phyloP scores from a whole-genome alignment of 1,140 invertebrate genomes.

The Papilio polyxenes region DNA sequence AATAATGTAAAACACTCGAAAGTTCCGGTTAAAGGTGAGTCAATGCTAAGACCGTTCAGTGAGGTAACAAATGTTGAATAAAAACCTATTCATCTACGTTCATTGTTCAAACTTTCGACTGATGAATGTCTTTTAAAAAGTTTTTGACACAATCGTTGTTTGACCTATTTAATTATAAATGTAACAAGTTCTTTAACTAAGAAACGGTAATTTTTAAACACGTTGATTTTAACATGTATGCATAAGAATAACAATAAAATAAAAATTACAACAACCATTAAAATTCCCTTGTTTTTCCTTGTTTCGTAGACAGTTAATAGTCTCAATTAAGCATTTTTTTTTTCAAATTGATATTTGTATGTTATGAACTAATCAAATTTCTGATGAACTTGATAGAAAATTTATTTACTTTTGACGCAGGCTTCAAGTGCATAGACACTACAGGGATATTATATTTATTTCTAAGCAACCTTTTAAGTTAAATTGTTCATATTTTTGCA shows the following conservation, averaged over 20 bases:
- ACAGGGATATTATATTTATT: background rate
- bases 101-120: conserved; percentile 21
- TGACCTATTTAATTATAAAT: conserved; percentile 2
- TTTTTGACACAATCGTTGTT: conserved; percentile 21
- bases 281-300: too few relatives aligned
- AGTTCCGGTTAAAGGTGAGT: conserved; percentile 20
- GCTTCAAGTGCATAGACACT: too few relatives aligned
- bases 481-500: background rate
- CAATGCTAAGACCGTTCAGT: conserved; percentile 12
- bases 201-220: background rate
- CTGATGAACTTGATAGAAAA: too few relatives aligned
- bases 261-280: background rate
- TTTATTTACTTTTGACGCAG: too few relatives aligned
- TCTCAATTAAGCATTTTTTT: too few relatives aligned
- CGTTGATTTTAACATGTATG: background rate
- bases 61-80: conserved; percentile 23
- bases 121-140: conserved; percentile 16
- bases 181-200: background rate
- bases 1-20: background rate
- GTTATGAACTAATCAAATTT: too few relatives aligned
- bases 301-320: too few relatives aligned
- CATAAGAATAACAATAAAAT: background rate
- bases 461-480: background rate
- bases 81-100: conserved; percentile 10
- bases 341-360: too few relatives aligned